Percentiles rank a stretch among this genome's conserved stretches.
These are phyloP conservation scores for Phaenicophaeus curvirostris DNA, from an alignment of 2,797 vertebrate genomes.

Conservation along the genomic window DNA sequence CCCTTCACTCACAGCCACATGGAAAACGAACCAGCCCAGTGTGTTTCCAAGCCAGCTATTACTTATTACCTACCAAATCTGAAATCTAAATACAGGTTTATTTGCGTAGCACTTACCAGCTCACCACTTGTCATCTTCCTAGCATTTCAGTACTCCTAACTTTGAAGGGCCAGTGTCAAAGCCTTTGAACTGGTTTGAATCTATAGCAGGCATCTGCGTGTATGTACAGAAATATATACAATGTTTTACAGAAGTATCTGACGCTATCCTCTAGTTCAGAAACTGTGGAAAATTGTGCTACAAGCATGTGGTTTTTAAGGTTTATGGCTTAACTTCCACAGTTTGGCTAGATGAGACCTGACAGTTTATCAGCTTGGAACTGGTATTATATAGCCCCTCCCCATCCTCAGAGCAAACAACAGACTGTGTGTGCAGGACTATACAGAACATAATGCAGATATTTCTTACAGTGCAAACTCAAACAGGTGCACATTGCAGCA, in stretches of 20 bases:
- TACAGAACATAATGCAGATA: too few species aligned
- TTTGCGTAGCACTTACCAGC: neutral
- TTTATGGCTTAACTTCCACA: neutral
- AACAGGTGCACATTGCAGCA: neutral
- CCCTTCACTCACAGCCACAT: too few species aligned
- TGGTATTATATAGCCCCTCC: neutral
- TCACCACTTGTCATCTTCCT: neutral
- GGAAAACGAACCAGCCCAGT: neutral
- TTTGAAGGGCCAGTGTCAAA: neutral
- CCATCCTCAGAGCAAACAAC: neutral
- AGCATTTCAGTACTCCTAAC: neutral
- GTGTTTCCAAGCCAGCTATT: neutral
- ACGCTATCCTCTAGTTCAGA: neutral
- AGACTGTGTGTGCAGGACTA: neutral
- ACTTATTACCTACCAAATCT: neutral
- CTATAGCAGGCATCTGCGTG: neutral
- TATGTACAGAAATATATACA: too few species aligned
- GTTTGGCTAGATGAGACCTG: neutral
- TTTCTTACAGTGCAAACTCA: neutral
- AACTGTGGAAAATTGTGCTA: neutral
- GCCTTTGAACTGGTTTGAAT: neutral
- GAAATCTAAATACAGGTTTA: neutral
- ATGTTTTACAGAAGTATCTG: neutral
- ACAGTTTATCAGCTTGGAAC: fast-evolving
- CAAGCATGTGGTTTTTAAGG: neutral